Conservation (phyloP, 2,888 invertebrate species). For the Oligia latruncula region DNA sequence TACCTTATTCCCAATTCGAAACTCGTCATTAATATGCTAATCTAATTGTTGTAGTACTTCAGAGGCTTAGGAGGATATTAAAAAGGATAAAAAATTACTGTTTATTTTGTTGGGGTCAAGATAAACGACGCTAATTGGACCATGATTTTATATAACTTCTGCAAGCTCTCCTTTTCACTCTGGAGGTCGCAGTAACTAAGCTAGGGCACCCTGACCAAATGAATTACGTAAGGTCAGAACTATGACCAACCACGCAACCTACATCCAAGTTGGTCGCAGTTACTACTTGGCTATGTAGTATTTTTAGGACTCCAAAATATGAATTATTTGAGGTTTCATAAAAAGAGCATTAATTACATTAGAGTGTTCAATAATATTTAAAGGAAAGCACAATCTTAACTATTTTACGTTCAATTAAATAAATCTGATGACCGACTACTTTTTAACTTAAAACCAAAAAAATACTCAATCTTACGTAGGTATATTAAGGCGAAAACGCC, state of each 20-base stretch:
- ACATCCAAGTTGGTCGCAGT: not conserved
- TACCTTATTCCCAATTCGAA: slow-evolving; percentile 55
- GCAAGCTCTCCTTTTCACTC: not conserved
- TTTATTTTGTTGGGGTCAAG: slow-evolving; percentile 1
- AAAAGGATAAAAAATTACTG: not conserved
- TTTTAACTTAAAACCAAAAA: not conserved
- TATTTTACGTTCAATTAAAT: not conserved
- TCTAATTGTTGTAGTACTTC: slow-evolving; percentile 66
- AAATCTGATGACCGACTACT: not conserved
- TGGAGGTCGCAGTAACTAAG: not conserved
- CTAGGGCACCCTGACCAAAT: not conserved
- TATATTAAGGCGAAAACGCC: not conserved
- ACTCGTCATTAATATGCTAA: slow-evolving; percentile 71
- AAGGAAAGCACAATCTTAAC: not conserved
- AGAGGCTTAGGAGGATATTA: slow-evolving; percentile 41
- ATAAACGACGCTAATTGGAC: not conserved
- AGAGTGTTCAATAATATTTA: not conserved
- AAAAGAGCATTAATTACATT: not conserved
- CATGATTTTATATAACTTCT: not conserved
- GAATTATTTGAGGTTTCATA: not conserved
- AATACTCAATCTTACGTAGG: not conserved
- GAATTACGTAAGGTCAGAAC: not conserved
- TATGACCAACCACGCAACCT: not conserved
- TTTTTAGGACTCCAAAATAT: not conserved
- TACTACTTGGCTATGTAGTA: not conserved